Base-by-base conservation (phyloP, 2,797 vertebrate genomes). In the Pantherophis alleghaniensis region DNA sequence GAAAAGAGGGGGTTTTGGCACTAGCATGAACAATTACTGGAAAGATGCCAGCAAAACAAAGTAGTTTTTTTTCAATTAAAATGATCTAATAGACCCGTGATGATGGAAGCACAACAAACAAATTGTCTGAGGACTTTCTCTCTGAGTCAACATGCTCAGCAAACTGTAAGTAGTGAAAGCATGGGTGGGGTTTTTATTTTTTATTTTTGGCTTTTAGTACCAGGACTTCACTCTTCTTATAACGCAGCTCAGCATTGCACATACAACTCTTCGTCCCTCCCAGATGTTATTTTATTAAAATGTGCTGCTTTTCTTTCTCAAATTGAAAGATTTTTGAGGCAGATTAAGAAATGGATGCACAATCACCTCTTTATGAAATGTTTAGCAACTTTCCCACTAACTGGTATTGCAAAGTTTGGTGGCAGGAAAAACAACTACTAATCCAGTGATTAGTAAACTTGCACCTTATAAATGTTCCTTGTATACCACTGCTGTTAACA, bases 11-110 rank as follows among this genome's bases (percentile, higher is more conserved):
- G 91, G 13, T 12, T 92, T 95, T 96, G 94, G 96, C 96, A 94
- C 66, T 90, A 90, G 90, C 95, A 96, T 94, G 95, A 95, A 95
- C 91, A 96, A 95, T 94, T 96, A 94, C 91, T 97, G 96, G 96
- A 97, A 87, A 94, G 0, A 5, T 95, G 97, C 97, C 96, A 97
- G 94, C 93, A 95, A 92, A 97, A 96, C 96, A 96, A 96, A 96
- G 95, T 96, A 96, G 74, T 91, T 95, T 94, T 95, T 94, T 96
- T 96, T 95, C 96, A 97, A 53, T 96, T 96, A 97, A 96, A 96
- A 97, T 97, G 96, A 97, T 96, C 97, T 97, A 97, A 97, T 92
- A 96, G 96, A 96, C 93, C 97, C 86, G 90, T 97, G 97, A 97
- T 94, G 95, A 97, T 97, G 94, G 93, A 97, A 95, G 92, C 96